phyloP scores from a whole-genome alignment of 2,797 vertebrate species.

The Micrastur ruficollis region DNA sequence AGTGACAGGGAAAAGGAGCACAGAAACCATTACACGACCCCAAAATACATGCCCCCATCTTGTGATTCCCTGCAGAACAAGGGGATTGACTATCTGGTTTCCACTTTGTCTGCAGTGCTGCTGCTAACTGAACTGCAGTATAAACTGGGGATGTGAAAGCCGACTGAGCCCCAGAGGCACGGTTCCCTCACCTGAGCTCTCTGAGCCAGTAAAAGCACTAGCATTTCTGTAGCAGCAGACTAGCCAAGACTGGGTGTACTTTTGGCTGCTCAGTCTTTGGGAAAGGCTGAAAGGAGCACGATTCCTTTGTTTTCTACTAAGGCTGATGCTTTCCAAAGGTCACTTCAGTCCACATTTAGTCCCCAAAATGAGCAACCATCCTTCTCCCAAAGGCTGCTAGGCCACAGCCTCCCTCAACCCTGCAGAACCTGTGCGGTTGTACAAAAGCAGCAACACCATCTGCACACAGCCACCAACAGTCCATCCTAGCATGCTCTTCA shows the following conservation, averaged over 20 bases:
- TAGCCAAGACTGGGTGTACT: rapidly evolving
- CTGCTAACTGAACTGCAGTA: background rate
- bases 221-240: rapidly evolving
- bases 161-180: background rate
- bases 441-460: background rate
- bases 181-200: no score
- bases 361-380: background rate
- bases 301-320: background rate
- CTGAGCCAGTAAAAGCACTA: background rate
- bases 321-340: background rate
- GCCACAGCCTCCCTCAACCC: background rate
- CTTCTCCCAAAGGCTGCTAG: background rate
- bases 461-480: rapidly evolving
- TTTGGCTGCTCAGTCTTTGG: rapidly evolving
- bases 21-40: background rate
- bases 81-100: background rate
- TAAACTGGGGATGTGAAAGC: no score
- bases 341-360: background rate
- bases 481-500: background rate
- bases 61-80: background rate
- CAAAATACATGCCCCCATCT: rapidly evolving
- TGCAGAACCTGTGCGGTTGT: rapidly evolving
- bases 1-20: background rate
- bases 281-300: background rate
- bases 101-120: background rate